Evolutionary conservation across 2,113 vertebrate genomes (phyloP).

Genomic region (Phocoena phocoena): DNA sequence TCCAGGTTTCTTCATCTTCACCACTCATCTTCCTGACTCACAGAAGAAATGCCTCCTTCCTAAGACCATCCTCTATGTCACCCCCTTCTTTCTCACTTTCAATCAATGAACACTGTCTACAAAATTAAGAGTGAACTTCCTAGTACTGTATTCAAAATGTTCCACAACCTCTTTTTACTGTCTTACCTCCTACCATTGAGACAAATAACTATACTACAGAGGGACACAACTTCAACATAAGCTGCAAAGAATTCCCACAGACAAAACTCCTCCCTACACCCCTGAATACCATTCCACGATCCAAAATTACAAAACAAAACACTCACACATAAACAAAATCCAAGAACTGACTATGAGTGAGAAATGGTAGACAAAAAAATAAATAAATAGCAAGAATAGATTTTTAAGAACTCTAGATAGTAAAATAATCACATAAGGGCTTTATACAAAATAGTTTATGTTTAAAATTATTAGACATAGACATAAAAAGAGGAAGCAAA

Average conservation of each 20-base stretch:
- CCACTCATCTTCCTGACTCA: background rate
- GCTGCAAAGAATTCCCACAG: slow-evolving; percentile 5
- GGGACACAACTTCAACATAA: background rate
- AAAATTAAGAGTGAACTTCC: slow-evolving; percentile 15
- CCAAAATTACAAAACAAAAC: background rate
- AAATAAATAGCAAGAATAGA: background rate
- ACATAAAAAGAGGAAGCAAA: background rate
- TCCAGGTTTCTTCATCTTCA: background rate
- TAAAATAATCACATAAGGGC: background rate
- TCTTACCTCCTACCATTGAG: background rate
- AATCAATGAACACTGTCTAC: background rate
- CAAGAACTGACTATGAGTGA: background rate
- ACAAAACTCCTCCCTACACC: background rate
- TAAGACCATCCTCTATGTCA: background rate
- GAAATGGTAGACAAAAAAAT: background rate
- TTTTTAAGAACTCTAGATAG: background rate
- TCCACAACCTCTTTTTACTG: background rate
- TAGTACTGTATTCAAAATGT: background rate
- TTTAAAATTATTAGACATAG: background rate
- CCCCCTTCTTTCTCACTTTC: background rate
- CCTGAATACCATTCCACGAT: background rate
- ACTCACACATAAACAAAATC: background rate
- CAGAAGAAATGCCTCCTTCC: background rate
- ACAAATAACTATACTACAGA: background rate
- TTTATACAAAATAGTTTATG: slow-evolving; percentile 33